Conservation (phyloP, 2,888 invertebrate species). For the Lepidonotus clava region DNA sequence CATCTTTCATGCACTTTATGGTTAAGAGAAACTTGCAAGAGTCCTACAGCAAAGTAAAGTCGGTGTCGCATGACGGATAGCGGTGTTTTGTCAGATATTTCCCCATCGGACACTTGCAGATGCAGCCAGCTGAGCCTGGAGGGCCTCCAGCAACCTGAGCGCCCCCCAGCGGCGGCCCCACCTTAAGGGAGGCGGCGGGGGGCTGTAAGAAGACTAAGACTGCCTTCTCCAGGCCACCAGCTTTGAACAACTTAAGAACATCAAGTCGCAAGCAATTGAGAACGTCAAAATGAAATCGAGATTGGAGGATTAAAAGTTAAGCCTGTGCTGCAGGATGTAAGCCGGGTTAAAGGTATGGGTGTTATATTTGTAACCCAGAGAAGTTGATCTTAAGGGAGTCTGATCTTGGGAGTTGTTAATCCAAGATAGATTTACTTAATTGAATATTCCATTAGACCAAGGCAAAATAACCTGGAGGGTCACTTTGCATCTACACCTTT, state of each 20-base stretch:
- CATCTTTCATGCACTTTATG: no score
- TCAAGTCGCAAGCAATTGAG: not conserved
- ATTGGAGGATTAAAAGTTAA: not conserved
- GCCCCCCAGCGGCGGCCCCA: not conserved
- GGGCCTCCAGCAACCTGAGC: not conserved
- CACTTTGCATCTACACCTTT: no score
- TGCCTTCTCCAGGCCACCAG: not conserved
- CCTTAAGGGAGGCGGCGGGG: not conserved
- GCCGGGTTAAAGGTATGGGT: no score
- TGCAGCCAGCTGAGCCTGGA: constrained; percentile 3
- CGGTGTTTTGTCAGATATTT: not conserved
- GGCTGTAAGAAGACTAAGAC: not conserved
- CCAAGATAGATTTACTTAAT: no score
- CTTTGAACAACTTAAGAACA: not conserved
- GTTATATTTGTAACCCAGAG: no score
- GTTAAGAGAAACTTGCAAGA: no score
- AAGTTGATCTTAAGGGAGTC: no score
- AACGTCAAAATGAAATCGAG: not conserved
- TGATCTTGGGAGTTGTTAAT: no score
- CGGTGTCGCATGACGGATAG: constrained; percentile 12
- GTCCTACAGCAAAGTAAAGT: no score
- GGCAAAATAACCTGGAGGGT: no score
- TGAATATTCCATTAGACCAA: no score
- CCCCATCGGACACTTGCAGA: not conserved
- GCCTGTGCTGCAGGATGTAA: not conserved